Evolutionary conservation across 2,113 vertebrate species (phyloP).

Genomic region (Alectura lathami): DNA sequence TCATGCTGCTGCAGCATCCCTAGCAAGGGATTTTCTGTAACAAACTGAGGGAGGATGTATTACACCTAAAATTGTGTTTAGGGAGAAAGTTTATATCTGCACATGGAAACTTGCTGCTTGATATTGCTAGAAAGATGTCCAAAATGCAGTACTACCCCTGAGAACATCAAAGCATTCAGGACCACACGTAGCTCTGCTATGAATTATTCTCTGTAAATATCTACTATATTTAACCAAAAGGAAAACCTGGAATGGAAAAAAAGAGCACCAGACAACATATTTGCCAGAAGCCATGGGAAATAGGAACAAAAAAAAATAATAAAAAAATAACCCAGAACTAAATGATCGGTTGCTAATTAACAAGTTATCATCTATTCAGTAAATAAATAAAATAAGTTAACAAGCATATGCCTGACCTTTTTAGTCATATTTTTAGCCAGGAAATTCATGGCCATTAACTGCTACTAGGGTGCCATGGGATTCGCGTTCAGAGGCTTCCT

Average conservation of each 20-base stretch:
- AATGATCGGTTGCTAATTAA: constrained; percentile 1
- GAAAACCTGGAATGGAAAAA: neutral
- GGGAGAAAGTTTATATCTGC: neutral
- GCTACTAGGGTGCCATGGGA: constrained; percentile 38
- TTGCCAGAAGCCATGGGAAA: neutral
- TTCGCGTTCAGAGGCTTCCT: constrained; percentile 59
- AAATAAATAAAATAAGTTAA: neutral
- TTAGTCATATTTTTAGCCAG: constrained; percentile 14
- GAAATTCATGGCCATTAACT: constrained; percentile 51
- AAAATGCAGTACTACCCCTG: neutral
- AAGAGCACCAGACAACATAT: neutral
- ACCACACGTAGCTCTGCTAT: neutral
- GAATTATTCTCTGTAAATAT: constrained; percentile 52
- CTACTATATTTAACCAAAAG: constrained; percentile 9
- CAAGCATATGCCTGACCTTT: neutral
- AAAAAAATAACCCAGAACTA: neutral
- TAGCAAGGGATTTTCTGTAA: neutral
- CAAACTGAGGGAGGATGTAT: neutral
- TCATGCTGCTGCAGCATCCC: neutral
- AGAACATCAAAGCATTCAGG: neutral
- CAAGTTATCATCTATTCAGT: neutral
- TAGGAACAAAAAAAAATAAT: neutral
- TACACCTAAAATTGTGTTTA: neutral
- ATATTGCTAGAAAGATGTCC: neutral
- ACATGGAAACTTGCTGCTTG: neutral